Conservation (phyloP, 2,113 vertebrate species). For the Porphyrio hochstetteri region DNA sequence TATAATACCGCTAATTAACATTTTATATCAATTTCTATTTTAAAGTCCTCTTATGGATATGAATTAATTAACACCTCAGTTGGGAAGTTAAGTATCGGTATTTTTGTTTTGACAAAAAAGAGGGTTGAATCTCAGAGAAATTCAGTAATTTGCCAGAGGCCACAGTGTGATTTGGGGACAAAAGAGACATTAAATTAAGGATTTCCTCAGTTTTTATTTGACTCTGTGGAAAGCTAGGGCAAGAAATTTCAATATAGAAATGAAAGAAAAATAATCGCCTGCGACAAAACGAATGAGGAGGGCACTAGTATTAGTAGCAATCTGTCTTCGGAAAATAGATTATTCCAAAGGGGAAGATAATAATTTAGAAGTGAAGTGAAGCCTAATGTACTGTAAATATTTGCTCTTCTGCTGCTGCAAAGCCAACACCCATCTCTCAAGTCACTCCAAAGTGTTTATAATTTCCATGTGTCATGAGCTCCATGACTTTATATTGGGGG, state of each 20-base stretch:
- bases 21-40: neutral
- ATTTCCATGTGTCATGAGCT: conserved; percentile 42
- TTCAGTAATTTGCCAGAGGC: neutral
- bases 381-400: conserved; percentile 65
- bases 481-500: conserved; percentile 34
- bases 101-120: neutral
- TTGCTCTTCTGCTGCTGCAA: conserved; percentile 47
- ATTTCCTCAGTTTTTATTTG: neutral
- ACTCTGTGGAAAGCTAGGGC: neutral
- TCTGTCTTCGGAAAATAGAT: conserved; percentile 20
- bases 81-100: neutral
- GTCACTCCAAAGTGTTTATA: conserved; percentile 62
- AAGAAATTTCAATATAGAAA: neutral
- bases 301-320: neutral
- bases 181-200: neutral
- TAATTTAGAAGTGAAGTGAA: conserved; percentile 19
- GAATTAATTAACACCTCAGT: neutral
- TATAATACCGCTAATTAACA: neutral
- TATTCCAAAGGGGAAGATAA: conserved; percentile 47
- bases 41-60: neutral
- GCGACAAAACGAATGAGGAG: neutral
- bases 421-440: conserved; percentile 54
- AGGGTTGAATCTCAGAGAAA: neutral
- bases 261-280: neutral
- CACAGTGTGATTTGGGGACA: neutral